These are phyloP conservation scores for Oxyruncus cristatus DNA, from an alignment of 2,113 vertebrate species.

Conservation along the genomic window DNA sequence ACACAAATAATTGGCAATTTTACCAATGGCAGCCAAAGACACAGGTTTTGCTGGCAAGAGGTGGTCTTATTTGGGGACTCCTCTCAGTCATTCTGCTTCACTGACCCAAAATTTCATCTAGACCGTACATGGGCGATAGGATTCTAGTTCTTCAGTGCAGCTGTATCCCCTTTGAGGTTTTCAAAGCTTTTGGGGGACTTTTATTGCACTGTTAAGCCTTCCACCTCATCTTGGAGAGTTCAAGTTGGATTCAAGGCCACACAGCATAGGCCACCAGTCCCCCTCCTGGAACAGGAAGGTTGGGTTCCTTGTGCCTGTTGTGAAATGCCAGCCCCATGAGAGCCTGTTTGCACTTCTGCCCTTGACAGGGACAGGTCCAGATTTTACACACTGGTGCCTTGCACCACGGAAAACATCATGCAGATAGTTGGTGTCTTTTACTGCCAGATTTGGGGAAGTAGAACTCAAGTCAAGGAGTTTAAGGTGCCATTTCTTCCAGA, in stretches of 20 bases:
- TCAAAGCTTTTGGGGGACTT: neutral
- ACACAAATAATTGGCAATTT: neutral
- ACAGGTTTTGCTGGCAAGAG: neutral
- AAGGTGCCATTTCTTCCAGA: neutral
- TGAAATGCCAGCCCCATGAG: neutral
- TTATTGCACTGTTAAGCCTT: neutral
- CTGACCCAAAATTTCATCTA: neutral
- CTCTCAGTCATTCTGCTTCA: neutral
- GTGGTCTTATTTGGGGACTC: neutral
- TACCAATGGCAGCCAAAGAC: neutral
- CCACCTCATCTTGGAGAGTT: neutral
- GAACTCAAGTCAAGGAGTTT: neutral
- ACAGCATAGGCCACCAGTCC: neutral
- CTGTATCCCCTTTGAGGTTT: fast-evolving
- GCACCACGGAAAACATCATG: neutral
- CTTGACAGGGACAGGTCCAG: fast-evolving
- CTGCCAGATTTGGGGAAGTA: neutral
- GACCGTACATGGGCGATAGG: neutral
- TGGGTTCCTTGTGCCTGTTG: neutral
- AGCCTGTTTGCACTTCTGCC: neutral
- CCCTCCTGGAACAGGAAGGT: neutral
- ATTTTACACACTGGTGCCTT: neutral
- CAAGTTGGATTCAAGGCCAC: neutral
- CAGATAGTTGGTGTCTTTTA: neutral
- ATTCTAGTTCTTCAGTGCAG: neutral